Evolutionary conservation across 64 coral and sea anemone species (phyloP).

Genomic region (Acropora tenuis): DNA sequence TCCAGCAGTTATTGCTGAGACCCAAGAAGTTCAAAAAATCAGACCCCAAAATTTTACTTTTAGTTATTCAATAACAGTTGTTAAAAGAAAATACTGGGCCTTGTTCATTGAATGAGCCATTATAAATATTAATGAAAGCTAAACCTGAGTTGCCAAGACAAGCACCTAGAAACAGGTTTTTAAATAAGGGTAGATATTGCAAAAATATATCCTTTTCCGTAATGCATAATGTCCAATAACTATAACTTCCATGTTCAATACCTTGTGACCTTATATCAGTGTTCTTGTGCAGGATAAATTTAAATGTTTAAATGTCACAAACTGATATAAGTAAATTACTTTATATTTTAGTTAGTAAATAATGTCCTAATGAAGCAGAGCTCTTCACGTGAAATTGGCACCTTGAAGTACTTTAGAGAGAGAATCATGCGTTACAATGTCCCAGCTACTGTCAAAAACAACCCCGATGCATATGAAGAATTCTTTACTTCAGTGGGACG

Average conservation of each 20-base stretch:
- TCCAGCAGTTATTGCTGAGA: not conserved
- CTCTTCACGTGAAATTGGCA: constrained; percentile 13
- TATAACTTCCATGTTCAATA: not conserved
- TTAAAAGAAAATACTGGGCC: not conserved
- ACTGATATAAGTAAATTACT: not conserved
- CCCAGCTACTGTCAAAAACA: constrained; percentile 22
- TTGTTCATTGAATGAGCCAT: not conserved
- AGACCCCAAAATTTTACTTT: not conserved
- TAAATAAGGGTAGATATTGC: not conserved
- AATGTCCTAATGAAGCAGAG: constrained; percentile 7
- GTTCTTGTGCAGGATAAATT: not conserved
- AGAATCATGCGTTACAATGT: constrained; percentile 36
- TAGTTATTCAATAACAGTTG: not conserved
- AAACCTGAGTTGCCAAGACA: not conserved
- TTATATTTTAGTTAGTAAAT: constrained; percentile 12
- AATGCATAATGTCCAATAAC: not conserved
- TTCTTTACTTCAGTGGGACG: constrained; percentile 32
- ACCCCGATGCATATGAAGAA: constrained; percentile 25
- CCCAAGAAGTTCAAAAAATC: not conserved
- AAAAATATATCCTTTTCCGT: not conserved
- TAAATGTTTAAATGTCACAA: not conserved
- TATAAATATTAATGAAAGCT: not conserved
- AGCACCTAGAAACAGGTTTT: not conserved
- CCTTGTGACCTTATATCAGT: not conserved
- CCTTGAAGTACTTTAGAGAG: constrained; percentile 17